Percentiles rank a stretch among this genome's conserved stretches.
Evolutionary conservation across 1,140 invertebrate species (phyloP).

Genomic region (Danaus plexippus): DNA sequence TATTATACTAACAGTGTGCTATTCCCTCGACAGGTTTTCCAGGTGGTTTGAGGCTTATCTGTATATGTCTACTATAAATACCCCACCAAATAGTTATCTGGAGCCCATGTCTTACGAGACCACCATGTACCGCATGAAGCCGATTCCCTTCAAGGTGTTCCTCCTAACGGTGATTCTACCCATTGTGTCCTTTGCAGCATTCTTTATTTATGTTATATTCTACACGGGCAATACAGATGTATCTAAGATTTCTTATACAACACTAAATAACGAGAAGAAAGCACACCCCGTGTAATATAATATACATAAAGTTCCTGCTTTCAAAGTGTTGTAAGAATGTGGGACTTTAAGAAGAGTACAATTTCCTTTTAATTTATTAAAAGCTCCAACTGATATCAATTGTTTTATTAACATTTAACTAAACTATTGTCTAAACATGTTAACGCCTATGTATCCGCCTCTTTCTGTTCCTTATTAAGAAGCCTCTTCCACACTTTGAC

Average conservation of each 20-base stretch:
- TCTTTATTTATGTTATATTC: slow-evolving; percentile 27
- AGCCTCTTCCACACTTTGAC: slow-evolving; percentile 64
- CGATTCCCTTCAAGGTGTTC: slow-evolving; percentile 23
- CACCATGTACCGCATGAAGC: slow-evolving; percentile 13
- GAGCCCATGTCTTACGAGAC: neutral
- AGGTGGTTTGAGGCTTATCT: no score
- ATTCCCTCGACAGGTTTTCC: no score
- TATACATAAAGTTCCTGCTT: no score
- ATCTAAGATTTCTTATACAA: slow-evolving; percentile 13
- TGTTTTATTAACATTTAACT: slow-evolving; percentile 8
- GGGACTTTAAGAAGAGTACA: no score
- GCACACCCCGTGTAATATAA: neutral
- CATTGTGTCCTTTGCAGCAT: slow-evolving; percentile 17
- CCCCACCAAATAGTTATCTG: no score
- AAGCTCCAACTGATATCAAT: no score
- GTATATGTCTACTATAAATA: no score
- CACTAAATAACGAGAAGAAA: slow-evolving; percentile 14
- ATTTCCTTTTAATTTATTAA: no score
- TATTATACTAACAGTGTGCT: no score
- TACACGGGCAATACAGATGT: slow-evolving; percentile 19
- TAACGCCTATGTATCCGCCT: slow-evolving; percentile 13
- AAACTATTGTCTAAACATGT: neutral
- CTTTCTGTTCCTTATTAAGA: slow-evolving; percentile 38
- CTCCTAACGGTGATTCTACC: slow-evolving; percentile 24
- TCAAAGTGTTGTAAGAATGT: no score